Conservation (phyloP, 2,113 vertebrate species). For the Maccullochella peelii region DNA sequence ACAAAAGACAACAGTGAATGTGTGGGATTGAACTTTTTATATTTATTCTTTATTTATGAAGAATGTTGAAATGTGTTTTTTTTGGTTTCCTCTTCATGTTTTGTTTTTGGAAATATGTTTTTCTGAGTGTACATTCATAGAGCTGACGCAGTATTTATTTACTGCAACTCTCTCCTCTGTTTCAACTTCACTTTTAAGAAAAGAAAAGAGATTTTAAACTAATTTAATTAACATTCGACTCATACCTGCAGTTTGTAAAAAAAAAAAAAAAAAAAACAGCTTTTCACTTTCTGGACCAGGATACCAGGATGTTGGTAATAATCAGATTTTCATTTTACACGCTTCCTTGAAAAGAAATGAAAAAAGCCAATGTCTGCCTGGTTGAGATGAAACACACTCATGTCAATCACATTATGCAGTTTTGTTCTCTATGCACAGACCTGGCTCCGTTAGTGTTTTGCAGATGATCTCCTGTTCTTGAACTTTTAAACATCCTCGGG, state of each 20-base stretch:
- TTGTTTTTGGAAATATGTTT: not conserved
- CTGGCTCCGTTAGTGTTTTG: slow-evolving; percentile 14
- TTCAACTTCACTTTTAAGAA: not conserved
- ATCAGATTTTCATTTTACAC: slow-evolving; percentile 1
- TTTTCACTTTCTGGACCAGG: not conserved
- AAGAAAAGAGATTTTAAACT: not conserved
- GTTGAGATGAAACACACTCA: slow-evolving; percentile 7
- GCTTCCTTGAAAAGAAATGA: not conserved
- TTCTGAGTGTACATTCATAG: not conserved
- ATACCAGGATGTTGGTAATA: not conserved
- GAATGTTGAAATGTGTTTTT: slow-evolving; percentile 23
- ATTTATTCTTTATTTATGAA: slow-evolving; percentile 61
- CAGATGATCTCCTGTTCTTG: not conserved
- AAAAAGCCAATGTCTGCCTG: not conserved
- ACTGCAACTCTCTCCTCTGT: not conserved
- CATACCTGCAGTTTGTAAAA: not conserved
- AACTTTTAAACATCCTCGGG: not conserved
- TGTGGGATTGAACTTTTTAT: slow-evolving; percentile 26
- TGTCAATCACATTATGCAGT: slow-evolving; percentile 28
- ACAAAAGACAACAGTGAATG: slow-evolving; percentile 39
- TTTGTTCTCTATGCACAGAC: slow-evolving; percentile 50
- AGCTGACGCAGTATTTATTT: not conserved
- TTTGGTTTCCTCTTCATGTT: not conserved
- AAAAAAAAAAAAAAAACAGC: not conserved
- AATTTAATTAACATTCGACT: not conserved